Evolutionary conservation across 2,888 invertebrate genomes (phyloP), one percentile per base, ranked within the genome.

Genomic region (Netelia melanura): DNA sequence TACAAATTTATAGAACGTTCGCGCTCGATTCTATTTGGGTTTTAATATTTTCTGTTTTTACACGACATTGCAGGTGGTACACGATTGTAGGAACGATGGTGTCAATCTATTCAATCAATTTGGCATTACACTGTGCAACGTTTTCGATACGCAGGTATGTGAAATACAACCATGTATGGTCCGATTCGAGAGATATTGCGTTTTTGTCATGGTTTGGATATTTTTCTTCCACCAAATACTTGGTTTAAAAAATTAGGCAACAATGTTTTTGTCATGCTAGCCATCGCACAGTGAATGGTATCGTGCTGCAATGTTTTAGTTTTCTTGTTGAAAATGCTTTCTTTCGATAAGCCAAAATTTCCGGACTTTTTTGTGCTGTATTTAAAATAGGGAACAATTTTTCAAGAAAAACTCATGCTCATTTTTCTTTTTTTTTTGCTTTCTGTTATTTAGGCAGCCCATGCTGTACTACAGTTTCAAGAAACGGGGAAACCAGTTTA

Each of bases 41-140:
- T 21, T 21, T 1, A 1, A 21, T 21, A 21, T 21, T 21, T 21
- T 21, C 21, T 21, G 21, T 21, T 21, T 87, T 86, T 88, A 86
- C 83, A 30, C 94, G 94, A 77, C 30, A 30, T 30, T 30, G 3
- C 88, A 96, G 96, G 96, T 98, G 78, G 97, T 98, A 91, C 98
- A 98, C 93, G 98, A 98, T 93, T 98, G 98, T 92, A 96, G 98
- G 86, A 98, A 98, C 94, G 98, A 98, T 94, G 97, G 98, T 83
- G 97, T 97, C 67, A 98, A 98, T 94, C 95, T 98, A 88, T 97
- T 96, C 94, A 96, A 96, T 92, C 98, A 98, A 92, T 98, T 97
- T 95, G 97, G 97, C 88, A 97, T 98, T 87, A 96, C 96, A 76
- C 94, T 98, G 90, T 95, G 95, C 86, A 97, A 97, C 94, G 97